phyloP scores from a whole-genome alignment of 2,797 vertebrate genomes.

The Pantherophis vulpinus region DNA sequence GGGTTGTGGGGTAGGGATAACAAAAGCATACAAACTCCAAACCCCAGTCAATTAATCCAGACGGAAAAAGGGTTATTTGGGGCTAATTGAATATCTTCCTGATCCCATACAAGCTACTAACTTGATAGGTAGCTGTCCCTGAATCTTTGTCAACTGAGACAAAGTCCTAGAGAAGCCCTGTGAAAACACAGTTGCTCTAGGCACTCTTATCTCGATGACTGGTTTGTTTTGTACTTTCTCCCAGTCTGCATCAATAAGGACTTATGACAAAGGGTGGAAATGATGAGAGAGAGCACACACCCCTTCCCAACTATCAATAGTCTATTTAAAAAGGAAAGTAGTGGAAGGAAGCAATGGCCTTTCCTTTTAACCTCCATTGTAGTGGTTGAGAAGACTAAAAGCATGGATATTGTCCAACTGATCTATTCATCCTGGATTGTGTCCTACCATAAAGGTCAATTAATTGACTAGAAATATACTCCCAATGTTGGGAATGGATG shows the following conservation, averaged over 20 bases:
- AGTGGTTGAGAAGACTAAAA: background rate
- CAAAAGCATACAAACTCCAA: background rate
- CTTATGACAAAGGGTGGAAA: background rate
- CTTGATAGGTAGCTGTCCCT: background rate
- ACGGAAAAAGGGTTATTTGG: background rate
- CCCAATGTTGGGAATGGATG: background rate
- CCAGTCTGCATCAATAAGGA: background rate
- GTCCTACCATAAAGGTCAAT: background rate
- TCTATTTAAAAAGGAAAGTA: background rate
- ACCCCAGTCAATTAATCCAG: background rate
- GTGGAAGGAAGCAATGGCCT: background rate
- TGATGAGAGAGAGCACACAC: background rate
- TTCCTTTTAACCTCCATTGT: background rate
- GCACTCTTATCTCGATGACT: background rate
- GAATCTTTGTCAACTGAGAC: background rate
- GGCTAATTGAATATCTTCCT: background rate
- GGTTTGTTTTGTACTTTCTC: background rate
- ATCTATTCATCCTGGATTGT: background rate
- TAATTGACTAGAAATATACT: background rate
- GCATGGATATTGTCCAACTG: background rate
- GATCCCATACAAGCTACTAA: background rate
- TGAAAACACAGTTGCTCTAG: background rate
- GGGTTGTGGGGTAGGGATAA: background rate
- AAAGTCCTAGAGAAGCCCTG: background rate
- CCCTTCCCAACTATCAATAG: background rate